Percentiles rank a stretch among this genome's conserved stretches.
Evolutionary conservation across 2,888 invertebrate species (phyloP).

Genomic region (Phasia obesa): DNA sequence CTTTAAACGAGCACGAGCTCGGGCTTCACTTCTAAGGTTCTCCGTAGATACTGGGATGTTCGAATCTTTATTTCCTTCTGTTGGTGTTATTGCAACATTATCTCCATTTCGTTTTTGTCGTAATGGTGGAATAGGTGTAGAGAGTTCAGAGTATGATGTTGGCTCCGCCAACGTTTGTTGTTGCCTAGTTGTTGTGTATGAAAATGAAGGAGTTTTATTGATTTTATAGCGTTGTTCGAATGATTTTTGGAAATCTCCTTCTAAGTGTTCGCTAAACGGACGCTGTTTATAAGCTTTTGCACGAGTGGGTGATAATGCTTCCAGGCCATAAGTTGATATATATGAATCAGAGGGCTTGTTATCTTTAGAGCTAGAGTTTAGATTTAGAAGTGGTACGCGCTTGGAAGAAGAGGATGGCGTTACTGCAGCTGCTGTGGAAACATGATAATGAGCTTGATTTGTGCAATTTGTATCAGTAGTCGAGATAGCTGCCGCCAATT

Average conservation of each 20-base stretch:
- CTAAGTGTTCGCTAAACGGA: conserved; percentile 80
- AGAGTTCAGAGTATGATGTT: conserved; percentile 42
- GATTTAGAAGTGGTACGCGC: conserved; percentile 31
- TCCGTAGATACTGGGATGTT: conserved; percentile 81
- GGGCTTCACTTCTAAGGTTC: conserved; percentile 85
- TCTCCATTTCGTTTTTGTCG: conserved; percentile 60
- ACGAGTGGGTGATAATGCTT: conserved; percentile 71
- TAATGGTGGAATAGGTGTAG: conserved; percentile 60
- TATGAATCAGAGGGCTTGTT: conserved; percentile 76
- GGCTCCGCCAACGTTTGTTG: conserved; percentile 4
- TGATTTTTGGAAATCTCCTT: conserved; percentile 74
- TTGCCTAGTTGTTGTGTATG: conserved; percentile 69
- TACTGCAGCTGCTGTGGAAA: conserved; percentile 74
- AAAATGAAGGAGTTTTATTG: conserved; percentile 81
- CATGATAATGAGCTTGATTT: conserved; percentile 81
- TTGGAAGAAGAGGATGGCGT: conserved; percentile 22
- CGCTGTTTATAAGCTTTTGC: conserved; percentile 77
- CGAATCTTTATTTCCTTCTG: conserved; percentile 72
- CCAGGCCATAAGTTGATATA: conserved; percentile 75
- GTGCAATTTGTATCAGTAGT: conserved; percentile 78
- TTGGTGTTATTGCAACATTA: conserved; percentile 59
- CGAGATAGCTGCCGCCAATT: conserved; percentile 78
- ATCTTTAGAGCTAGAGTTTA: conserved; percentile 70
- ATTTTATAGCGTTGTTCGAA: conserved; percentile 77
- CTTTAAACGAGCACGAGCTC: conserved; percentile 86